Percentiles rank a stretch among this genome's conserved stretches.
These are phyloP conservation scores for Trematocara variabile DNA, from an alignment of 2,113 vertebrate genomes.

Conservation along the genomic window DNA sequence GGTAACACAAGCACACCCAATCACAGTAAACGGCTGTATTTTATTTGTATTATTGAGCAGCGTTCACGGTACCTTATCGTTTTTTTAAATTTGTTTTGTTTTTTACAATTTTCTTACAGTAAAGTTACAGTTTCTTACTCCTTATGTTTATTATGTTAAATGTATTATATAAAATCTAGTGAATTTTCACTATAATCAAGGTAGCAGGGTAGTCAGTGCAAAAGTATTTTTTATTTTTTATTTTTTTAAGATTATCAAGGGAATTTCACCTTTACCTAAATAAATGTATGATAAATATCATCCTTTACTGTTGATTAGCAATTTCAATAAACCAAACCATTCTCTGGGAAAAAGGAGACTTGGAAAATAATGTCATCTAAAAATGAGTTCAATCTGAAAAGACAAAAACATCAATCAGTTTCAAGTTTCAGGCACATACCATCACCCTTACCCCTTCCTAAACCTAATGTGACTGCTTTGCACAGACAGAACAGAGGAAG, in stretches of 20 bases:
- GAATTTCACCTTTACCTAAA: neutral
- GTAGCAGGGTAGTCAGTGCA: neutral
- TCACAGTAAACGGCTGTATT: neutral
- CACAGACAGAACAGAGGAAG: neutral
- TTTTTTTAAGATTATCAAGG: neutral
- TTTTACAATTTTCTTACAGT: neutral
- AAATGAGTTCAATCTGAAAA: neutral
- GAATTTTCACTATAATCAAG: neutral
- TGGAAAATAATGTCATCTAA: neutral
- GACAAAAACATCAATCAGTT: neutral
- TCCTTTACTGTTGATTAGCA: neutral
- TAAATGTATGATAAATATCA: neutral
- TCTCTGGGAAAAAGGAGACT: neutral
- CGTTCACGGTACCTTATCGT: accelerated
- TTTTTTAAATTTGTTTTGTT: neutral
- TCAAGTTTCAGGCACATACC: neutral
- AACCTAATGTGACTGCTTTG: neutral
- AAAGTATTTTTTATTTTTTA: accelerated
- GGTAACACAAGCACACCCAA: neutral
- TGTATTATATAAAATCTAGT: neutral
- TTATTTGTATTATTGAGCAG: neutral
- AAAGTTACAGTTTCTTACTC: neutral
- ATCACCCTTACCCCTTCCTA: neutral
- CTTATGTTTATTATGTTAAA: neutral
- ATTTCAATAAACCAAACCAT: neutral